phyloP scores from a whole-genome alignment of 64 coral and sea anemone species.

The Pocillopora damicornis region DNA sequence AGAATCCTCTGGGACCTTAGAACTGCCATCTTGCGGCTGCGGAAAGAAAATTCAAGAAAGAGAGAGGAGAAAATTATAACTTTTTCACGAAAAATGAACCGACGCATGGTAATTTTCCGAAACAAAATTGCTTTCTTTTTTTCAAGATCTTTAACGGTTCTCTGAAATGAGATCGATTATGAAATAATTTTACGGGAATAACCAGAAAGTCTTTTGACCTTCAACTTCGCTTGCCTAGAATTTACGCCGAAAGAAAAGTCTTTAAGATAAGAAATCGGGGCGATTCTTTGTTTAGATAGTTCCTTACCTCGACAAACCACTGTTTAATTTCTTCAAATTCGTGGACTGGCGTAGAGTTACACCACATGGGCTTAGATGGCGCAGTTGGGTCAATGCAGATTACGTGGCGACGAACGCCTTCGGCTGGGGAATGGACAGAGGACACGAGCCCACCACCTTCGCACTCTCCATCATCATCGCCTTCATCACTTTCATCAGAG shows the following conservation, averaged over 20 bases:
- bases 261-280: no score
- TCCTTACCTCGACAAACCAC: conserved; percentile 14
- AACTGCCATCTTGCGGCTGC: not conserved
- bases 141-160: no score
- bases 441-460: not conserved
- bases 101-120: no score
- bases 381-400: conserved; percentile 22
- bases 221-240: no score
- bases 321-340: conserved; percentile 42
- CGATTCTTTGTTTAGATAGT: not conserved
- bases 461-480: not conserved
- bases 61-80: no score
- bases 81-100: no score
- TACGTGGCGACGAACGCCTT: conserved; percentile 7
- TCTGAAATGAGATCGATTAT: no score
- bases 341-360: conserved; percentile 31
- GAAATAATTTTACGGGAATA: no score
- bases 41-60: not conserved
- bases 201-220: no score
- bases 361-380: conserved; percentile 12
- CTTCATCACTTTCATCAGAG: conserved; percentile 16
- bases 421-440: not conserved
- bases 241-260: no score
- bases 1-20: conserved; percentile 10
- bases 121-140: no score